A percentile compares a stretch with the other conserved stretches of the same genome.
These are phyloP conservation scores for Sylvicola cinctus DNA, from an alignment of 2,888 invertebrate genomes.

Conservation along the genomic window DNA sequence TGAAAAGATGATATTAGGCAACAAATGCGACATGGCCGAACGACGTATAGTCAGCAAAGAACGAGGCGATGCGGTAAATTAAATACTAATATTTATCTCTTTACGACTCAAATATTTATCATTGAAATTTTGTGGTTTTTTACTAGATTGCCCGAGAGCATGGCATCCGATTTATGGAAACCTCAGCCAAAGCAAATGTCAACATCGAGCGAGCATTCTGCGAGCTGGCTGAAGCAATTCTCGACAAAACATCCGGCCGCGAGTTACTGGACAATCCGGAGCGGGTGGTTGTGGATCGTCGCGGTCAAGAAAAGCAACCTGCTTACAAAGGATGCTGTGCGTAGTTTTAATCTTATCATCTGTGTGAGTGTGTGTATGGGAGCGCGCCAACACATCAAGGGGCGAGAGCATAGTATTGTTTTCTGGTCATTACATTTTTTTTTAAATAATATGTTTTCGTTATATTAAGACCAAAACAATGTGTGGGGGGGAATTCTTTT, in stretches of 20 bases:
- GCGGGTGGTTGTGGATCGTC: constrained; percentile 50
- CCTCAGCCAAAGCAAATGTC: constrained; percentile 90
- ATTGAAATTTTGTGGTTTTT: constrained; percentile 3
- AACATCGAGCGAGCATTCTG: constrained; percentile 93
- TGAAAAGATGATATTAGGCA: constrained; percentile 95
- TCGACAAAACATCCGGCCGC: constrained; percentile 72
- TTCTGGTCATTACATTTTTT: no score
- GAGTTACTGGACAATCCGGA: constrained; percentile 59
- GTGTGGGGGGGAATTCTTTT: no score
- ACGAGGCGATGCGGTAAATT: constrained; percentile 75
- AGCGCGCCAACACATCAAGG: no score
- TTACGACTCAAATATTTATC: constrained; percentile 6
- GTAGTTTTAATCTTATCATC: constrained; percentile 14
- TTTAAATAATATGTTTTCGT: no score
- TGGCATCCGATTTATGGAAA: constrained; percentile 92
- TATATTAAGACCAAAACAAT: no score
- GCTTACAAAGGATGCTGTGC: constrained; percentile 26
- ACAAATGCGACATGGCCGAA: constrained; percentile 96
- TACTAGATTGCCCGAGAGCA: constrained; percentile 85
- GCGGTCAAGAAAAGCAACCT: constrained; percentile 26
- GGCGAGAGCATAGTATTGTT: no score
- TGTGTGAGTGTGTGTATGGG: no score
- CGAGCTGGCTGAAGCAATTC: constrained; percentile 83
- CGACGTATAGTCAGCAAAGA: constrained; percentile 83
- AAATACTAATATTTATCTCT: constrained; percentile 1